Percentiles rank a stretch among this genome's conserved stretches.
Evolutionary conservation across 2,113 vertebrate genomes (phyloP).

Genomic region (Sceloporus undulatus): DNA sequence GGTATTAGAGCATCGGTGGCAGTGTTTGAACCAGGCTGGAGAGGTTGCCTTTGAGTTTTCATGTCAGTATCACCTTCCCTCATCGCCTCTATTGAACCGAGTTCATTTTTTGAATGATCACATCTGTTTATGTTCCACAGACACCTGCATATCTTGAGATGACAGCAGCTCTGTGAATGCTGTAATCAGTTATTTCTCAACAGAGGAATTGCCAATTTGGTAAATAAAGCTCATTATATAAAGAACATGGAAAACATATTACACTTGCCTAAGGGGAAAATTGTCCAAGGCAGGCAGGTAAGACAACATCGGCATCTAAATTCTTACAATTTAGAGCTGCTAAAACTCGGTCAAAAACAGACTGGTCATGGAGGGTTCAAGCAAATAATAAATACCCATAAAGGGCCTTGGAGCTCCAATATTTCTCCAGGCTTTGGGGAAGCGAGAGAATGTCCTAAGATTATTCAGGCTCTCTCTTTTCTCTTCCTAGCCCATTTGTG

Average conservation of each 20-base stretch:
- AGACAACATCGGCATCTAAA: slow-evolving; percentile 55
- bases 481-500: background rate
- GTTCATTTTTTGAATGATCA: slow-evolving; percentile 69
- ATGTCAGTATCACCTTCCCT: slow-evolving; percentile 37
- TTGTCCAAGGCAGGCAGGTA: slow-evolving; percentile 60
- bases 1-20: slow-evolving; percentile 30
- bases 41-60: slow-evolving; percentile 57
- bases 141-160: slow-evolving; percentile 76
- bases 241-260: slow-evolving; percentile 71
- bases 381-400: slow-evolving; percentile 12
- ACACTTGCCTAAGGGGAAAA: slow-evolving; percentile 72
- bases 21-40: slow-evolving; percentile 42
- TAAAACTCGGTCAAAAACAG: slow-evolving; percentile 56
- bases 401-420: background rate
- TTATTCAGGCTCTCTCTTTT: background rate
- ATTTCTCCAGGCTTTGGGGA: background rate
- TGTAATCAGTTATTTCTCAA: slow-evolving; percentile 79
- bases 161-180: slow-evolving; percentile 75
- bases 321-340: slow-evolving; percentile 44
- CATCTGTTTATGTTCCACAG: slow-evolving; percentile 76
- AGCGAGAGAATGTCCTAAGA: background rate
- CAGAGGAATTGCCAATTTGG: slow-evolving; percentile 79
- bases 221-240: slow-evolving; percentile 79
- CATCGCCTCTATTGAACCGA: slow-evolving; percentile 33
- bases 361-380: slow-evolving; percentile 41